A percentile compares a stretch with the other conserved stretches of the same genome.
Evolutionary conservation across 2,113 vertebrate genomes (phyloP).

Genomic region (Speoplatyrhinus poulsoni): DNA sequence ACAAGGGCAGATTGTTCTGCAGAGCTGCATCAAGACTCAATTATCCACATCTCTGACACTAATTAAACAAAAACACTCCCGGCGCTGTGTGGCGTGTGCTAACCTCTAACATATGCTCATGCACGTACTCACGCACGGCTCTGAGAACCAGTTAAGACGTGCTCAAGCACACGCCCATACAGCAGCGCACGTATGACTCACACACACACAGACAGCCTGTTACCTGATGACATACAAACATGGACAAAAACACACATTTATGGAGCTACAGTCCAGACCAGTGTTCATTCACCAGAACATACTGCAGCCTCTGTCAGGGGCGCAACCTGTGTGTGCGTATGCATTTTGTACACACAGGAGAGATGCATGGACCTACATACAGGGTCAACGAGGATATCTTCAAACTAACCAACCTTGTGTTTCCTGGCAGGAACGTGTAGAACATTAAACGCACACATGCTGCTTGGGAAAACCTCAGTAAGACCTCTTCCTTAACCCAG

Average conservation of each 20-base stretch:
- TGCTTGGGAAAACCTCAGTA: too few relatives aligned
- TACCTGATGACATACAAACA: constrained; percentile 27
- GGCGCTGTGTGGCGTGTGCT: constrained; percentile 10
- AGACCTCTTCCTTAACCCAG: too few relatives aligned
- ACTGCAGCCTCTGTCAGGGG: constrained; percentile 52
- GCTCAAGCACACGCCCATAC: background rate
- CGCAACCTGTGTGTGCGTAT: constrained; percentile 28
- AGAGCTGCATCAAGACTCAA: constrained; percentile 35
- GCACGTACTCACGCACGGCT: background rate
- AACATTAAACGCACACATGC: constrained; percentile 28
- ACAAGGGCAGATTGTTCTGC: background rate
- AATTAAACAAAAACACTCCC: constrained; percentile 56
- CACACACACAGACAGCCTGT: constrained; percentile 20
- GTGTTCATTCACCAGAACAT: constrained; percentile 64
- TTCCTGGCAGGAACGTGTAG: constrained; percentile 39
- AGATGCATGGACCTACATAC: constrained; percentile 16
- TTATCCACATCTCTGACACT: constrained; percentile 60
- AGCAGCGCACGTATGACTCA: constrained; percentile 1
- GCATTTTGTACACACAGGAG: constrained; percentile 10
- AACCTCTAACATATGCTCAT: constrained; percentile 30
- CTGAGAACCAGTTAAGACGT: too few relatives aligned
- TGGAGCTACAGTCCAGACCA: constrained; percentile 9
- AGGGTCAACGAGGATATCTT: constrained; percentile 29
- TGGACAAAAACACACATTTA: constrained; percentile 59
- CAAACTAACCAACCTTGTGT: constrained; percentile 31